Evolutionary conservation across 2,888 invertebrate genomes (phyloP), one percentile per base, ranked within the genome.

Genomic region (Chironomus riparius): DNA sequence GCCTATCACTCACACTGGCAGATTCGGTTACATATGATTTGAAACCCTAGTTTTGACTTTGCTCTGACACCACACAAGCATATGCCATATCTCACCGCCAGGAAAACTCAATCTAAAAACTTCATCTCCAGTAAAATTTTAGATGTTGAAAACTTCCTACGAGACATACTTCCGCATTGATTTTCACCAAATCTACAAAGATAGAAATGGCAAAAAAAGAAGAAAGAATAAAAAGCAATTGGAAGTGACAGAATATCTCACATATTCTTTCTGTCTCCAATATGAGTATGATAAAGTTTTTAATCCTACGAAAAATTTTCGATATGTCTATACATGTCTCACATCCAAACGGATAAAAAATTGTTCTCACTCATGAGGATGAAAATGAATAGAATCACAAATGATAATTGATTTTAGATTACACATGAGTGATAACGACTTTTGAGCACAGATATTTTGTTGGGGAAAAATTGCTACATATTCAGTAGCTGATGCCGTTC

Each of bases 321-420:
- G 38, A 38, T 38, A 38, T 38, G 38, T 38, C 38, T 38, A 38
- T 38, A 38, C 56, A 18, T 15, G 15, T 15, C 15, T 56, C 15
- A 56, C n/a, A 7, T 56, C 15, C 15, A 50, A 18, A 15, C 50
- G 15, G n/a, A n/a, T n/a, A n/a, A 18, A 15, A 38, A 38, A 38
- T 4, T 5, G 1, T 5, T 38, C 10, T 38, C 38, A 56, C 56
- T 15, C 56, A 56, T 24, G n/a, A 56, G 15, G 56, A 5, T n/a
- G 18, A 56, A 7, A 56, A 65, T 71, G 73, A 65, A 73, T 62
- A 13, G 47, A 73, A 47, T 73, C 73, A 62, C 73, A 65, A 65
- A 73, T 73, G 65, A 73, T 73, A 73, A 73, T 73, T 62, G 73
- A 73, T 73, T 61, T 61, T 47, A 47, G 73, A 73, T 73, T 73